Percentiles rank a stretch among this genome's conserved stretches.
Conservation (phyloP, 92 coral and sea anemone genomes). For the Meandrina meandrites region DNA sequence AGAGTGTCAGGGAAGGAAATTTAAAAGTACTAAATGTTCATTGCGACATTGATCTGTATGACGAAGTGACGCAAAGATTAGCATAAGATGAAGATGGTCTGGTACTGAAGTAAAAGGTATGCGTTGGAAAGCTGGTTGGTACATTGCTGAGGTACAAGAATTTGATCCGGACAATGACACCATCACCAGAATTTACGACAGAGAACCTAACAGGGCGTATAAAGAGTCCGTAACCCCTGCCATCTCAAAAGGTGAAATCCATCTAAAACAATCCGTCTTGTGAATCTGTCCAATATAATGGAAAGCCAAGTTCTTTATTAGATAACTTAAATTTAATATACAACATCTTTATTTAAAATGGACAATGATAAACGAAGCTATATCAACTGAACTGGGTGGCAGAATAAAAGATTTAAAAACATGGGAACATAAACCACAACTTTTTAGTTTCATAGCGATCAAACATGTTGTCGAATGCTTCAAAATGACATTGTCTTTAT, state of each 20-base stretch:
- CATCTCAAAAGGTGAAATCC: neutral
- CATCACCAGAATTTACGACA: neutral
- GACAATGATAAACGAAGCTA: no score
- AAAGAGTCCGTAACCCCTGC: neutral
- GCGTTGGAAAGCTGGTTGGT: no score
- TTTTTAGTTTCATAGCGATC: no score
- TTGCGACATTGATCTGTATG: slow-evolving; percentile 1
- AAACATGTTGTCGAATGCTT: no score
- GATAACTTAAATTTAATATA: neutral
- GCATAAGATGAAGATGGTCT: no score
- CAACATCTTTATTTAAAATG: no score
- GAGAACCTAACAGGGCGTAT: neutral
- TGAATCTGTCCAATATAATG: neutral
- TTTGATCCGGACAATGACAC: slow-evolving; percentile 2
- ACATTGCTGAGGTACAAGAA: neutral
- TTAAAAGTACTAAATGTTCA: neutral
- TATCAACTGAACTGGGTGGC: no score
- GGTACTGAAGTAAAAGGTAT: no score
- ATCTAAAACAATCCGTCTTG: neutral
- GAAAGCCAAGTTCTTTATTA: no score
- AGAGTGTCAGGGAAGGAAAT: slow-evolving; percentile 33
- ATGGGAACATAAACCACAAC: no score
- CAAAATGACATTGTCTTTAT: no score
- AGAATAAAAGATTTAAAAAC: no score
- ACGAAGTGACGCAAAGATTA: neutral